Conservation (phyloP, 2,113 vertebrate species). For the Gila orcuttii region DNA sequence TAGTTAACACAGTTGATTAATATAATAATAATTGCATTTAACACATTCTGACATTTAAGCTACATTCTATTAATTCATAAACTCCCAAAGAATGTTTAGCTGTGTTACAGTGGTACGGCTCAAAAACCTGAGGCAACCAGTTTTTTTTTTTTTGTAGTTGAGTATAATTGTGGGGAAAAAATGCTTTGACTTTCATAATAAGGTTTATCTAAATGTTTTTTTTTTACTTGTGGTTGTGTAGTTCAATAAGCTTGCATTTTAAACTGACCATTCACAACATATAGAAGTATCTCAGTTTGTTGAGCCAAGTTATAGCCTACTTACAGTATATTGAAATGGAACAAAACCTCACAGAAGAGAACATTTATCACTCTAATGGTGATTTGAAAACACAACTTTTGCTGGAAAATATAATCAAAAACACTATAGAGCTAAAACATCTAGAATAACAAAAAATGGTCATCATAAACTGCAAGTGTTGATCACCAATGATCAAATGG, state of each 20-base stretch:
- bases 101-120: background rate
- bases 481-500: background rate
- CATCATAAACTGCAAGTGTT: background rate
- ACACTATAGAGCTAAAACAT: background rate
- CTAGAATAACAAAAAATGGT: background rate
- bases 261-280: too few relatives aligned
- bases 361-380: background rate
- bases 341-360: background rate
- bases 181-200: too few relatives aligned
- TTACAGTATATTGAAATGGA: background rate
- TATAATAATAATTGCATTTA: background rate
- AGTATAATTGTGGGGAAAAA: too few relatives aligned
- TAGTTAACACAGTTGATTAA: background rate
- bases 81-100: background rate
- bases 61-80: background rate
- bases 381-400: background rate
- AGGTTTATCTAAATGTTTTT: too few relatives aligned
- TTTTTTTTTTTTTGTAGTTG: too few relatives aligned
- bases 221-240: too few relatives aligned
- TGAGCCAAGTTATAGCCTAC: background rate
- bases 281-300: too few relatives aligned
- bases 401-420: background rate
- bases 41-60: background rate
- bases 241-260: too few relatives aligned
- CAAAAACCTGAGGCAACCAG: too few relatives aligned